A percentile compares a stretch with the other conserved stretches of the same genome.
Evolutionary conservation across 2,797 vertebrate species (phyloP).

Genomic region (Mormyrops boulengeri): DNA sequence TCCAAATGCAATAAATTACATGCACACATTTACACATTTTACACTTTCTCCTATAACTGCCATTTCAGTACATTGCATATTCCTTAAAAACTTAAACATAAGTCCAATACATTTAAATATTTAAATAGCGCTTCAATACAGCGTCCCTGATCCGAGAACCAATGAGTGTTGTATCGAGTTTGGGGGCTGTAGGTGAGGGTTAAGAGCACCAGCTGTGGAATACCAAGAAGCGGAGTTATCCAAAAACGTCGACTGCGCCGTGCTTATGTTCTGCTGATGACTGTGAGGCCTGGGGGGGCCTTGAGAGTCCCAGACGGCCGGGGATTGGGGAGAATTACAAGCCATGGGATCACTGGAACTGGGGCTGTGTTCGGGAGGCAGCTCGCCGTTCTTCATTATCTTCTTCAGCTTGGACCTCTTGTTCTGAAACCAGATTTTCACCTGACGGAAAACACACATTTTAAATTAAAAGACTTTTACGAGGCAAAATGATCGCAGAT

Average conservation of each 20-base stretch:
- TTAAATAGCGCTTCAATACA: slow-evolving; percentile 75
- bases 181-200: slow-evolving; percentile 81
- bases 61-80: slow-evolving; percentile 84
- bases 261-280: slow-evolving; percentile 84
- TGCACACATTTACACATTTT: slow-evolving; percentile 98
- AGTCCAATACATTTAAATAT: slow-evolving; percentile 71
- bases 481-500: not conserved
- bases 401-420: slow-evolving; percentile 98
- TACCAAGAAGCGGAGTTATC: slow-evolving; percentile 91
- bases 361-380: slow-evolving; percentile 94
- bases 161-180: slow-evolving; percentile 91
- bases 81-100: slow-evolving; percentile 81
- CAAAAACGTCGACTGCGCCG: slow-evolving; percentile 84
- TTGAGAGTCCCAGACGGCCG: slow-evolving; percentile 93
- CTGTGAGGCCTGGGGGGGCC: slow-evolving; percentile 82
- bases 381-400: slow-evolving; percentile 97
- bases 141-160: slow-evolving; percentile 91
- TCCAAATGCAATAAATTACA: slow-evolving; percentile 99
- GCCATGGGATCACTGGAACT: slow-evolving; percentile 99
- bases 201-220: slow-evolving; percentile 71
- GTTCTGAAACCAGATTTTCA: slow-evolving; percentile 99
- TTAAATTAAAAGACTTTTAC: not conserved
- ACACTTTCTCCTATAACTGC: slow-evolving; percentile 78
- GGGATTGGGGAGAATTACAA: slow-evolving; percentile 97
- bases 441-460: slow-evolving; percentile 54